Base-by-base conservation (phyloP, 2,888 invertebrate genomes). In the Cabera pusaria region DNA sequence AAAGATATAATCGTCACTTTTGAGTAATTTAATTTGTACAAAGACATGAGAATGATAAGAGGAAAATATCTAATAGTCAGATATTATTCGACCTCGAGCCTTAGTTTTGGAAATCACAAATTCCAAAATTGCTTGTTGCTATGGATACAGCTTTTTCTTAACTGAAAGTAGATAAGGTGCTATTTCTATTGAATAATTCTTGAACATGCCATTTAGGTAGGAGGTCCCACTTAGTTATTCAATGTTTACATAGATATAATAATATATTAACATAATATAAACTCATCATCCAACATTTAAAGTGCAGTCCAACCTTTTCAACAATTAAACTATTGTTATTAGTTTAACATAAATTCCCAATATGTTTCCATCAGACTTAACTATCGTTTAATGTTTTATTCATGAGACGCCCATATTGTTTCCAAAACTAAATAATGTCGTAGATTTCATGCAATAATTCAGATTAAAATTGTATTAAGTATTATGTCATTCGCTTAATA, bases 391-490 rank as follows among this genome's bases (percentile, higher is more conserved):
- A 80, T 82, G 68, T 67, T 72, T 82, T 67, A 85, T 80, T 66
- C 72, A 83, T 83, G 64, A 79, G 67, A 52, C 72, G 63, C 64
- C 73, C 72, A 75, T 79, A 85, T 83, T 87, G 82, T 85, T 78
- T 75, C 79, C 78, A 72, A 81, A 82, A 78, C 66, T 68, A 69
- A 70, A 71, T 72, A 70, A 62, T 74, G 63, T 71, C 66, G 66
- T 70, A 74, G 77, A 67, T 72, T 78, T 73, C 72, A 75, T 83
- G 74, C 82, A 77, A 81, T 80, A 79, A 78, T 67, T 76, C 72
- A 81, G 79, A 82, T 84, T 82, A 81, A 81, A 85, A 84, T 76
- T 77, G 75, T 81, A 82, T 77, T 78, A 79, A 80, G 75, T 77
- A 82, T 83, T 84, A 82, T 84, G 84, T 85, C 86, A 83, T 78